Evolutionary conservation across 2,113 vertebrate species (phyloP).

Genomic region (Cinclus cinclus): DNA sequence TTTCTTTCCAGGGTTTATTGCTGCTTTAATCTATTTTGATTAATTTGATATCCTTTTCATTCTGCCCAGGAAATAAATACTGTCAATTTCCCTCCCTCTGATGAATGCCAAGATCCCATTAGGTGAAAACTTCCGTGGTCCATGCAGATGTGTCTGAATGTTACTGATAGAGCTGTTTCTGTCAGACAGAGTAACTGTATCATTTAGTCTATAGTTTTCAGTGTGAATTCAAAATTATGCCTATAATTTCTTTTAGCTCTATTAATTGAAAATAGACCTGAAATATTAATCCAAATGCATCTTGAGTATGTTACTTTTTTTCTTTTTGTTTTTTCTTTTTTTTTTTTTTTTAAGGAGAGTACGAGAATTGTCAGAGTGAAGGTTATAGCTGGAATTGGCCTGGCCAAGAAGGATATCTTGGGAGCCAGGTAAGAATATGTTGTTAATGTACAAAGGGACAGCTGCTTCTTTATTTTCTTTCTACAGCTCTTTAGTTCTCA

Average conservation of each 20-base stretch:
- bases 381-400: conserved; percentile 88
- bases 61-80: background rate
- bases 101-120: background rate
- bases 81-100: background rate
- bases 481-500: background rate
- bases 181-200: background rate
- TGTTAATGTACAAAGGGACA: background rate
- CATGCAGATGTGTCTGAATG: background rate
- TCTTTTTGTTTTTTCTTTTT: background rate
- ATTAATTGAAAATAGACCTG: background rate
- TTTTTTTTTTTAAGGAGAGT: conserved; percentile 76
- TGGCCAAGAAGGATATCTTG: conserved; percentile 96
- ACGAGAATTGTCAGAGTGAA: conserved; percentile 87
- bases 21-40: background rate
- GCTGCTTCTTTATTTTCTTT: background rate
- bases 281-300: background rate
- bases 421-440: conserved; percentile 88
- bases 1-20: background rate
- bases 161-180: background rate
- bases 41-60: background rate
- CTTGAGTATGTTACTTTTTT: background rate
- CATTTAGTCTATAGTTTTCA: background rate
- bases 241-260: background rate
- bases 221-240: background rate
- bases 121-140: background rate